Conservation (phyloP, 2,888 invertebrate species). For the Eilema depressum region DNA sequence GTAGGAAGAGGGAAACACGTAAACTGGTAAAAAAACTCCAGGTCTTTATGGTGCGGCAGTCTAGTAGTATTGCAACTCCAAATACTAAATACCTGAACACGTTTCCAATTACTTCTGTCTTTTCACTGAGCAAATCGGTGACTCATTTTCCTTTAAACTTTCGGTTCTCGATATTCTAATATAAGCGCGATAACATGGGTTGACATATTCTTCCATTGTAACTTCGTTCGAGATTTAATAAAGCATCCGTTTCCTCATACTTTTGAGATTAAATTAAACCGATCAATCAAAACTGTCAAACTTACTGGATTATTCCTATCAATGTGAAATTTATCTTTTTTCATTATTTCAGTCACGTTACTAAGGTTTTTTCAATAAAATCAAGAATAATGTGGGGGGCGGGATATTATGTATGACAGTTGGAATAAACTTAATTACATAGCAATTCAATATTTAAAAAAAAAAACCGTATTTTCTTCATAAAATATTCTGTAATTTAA, state of each 20-base stretch:
- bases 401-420: too few species aligned
- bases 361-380: not conserved
- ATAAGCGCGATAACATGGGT: slow-evolving; percentile 3
- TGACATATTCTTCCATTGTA: slow-evolving; percentile 15
- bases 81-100: not conserved
- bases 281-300: slow-evolving; percentile 19
- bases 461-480: too few species aligned
- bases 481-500: too few species aligned
- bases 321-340: not conserved
- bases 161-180: slow-evolving; percentile 7
- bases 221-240: slow-evolving; percentile 18
- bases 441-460: too few species aligned
- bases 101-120: not conserved
- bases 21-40: too few species aligned
- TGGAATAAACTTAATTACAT: too few species aligned
- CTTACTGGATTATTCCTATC: not conserved
- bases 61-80: not conserved
- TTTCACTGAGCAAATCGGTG: slow-evolving; percentile 11
- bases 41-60: too few species aligned
- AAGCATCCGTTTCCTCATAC: slow-evolving; percentile 1
- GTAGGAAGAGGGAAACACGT: too few species aligned
- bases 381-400: not conserved
- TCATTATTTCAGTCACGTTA: not conserved
- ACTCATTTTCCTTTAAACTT: not conserved
- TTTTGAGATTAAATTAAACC: slow-evolving; percentile 12